phyloP scores from a whole-genome alignment of 2,113 vertebrate species.

The Cottus gobio region DNA sequence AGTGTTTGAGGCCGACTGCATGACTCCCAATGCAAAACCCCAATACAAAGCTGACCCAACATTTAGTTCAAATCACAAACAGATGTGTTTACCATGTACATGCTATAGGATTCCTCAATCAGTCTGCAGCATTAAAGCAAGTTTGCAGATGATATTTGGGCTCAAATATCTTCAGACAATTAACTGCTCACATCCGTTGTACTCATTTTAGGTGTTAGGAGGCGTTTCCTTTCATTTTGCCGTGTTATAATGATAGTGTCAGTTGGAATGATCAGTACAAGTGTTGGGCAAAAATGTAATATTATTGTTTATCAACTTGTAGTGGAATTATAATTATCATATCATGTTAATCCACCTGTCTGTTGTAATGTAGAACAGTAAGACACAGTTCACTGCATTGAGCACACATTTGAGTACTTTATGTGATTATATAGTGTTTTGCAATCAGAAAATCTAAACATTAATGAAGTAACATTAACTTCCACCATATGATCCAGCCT shows the following conservation, averaged over 20 bases:
- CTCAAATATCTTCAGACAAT: neutral
- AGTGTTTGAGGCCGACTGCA: neutral
- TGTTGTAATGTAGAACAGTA: neutral
- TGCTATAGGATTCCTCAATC: neutral
- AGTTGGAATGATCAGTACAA: neutral
- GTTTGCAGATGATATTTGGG: neutral
- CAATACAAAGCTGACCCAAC: neutral
- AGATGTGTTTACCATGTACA: neutral
- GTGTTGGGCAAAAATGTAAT: neutral
- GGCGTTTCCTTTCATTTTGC: slow-evolving; percentile 20
- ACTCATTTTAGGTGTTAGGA: neutral
- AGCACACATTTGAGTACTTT: neutral
- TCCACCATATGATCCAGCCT: neutral
- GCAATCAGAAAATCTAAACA: neutral
- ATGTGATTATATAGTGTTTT: neutral
- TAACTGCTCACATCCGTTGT: neutral
- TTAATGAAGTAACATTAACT: neutral
- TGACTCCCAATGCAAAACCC: neutral
- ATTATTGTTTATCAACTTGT: neutral
- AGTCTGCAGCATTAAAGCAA: slow-evolving; percentile 1
- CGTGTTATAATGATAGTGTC: neutral
- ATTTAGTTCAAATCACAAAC: neutral
- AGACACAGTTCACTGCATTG: neutral
- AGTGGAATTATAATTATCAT: neutral
- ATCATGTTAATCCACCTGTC: neutral